Conservation (phyloP, 2,797 vertebrate genomes). For the Leptoclinus maculatus region DNA sequence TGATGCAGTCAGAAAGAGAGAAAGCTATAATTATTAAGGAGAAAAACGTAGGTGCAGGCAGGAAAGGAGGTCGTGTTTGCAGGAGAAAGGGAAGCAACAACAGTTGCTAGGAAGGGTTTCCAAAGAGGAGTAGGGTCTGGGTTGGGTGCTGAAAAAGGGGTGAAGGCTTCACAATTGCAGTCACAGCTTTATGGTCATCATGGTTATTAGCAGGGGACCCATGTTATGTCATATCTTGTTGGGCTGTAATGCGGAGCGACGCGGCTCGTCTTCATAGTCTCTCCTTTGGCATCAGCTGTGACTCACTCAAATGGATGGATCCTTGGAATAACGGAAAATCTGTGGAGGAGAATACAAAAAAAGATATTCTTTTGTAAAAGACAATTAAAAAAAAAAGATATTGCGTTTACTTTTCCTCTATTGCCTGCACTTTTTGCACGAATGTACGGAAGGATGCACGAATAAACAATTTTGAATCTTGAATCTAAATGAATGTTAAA, state of each 20-base stretch:
- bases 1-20: conserved; percentile 44
- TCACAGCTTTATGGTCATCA: conserved; percentile 75
- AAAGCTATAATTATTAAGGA: conserved; percentile 6
- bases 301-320: conserved; percentile 23
- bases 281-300: conserved; percentile 25
- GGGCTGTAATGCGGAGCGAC: conserved; percentile 50
- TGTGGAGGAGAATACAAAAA: conserved; percentile 57
- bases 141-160: conserved; percentile 55
- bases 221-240: conserved; percentile 68
- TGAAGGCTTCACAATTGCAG: conserved; percentile 59
- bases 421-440: not conserved
- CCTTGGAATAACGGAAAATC: conserved; percentile 51
- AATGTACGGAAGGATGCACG: not conserved
- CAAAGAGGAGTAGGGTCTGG: conserved; percentile 42
- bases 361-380: not conserved
- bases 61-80: conserved; percentile 34
- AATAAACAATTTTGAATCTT: not conserved
- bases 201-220: conserved; percentile 72
- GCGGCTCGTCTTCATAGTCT: conserved; percentile 71
- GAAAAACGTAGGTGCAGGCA: not conserved
- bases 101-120: conserved; percentile 26
- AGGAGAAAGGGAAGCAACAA: conserved; percentile 40
- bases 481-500: conserved; percentile 14
- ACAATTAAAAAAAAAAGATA: not conserved
- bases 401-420: not conserved